Evolutionary conservation across 2,113 vertebrate genomes (phyloP).

Genomic region (Pomatostomus ruficeps): DNA sequence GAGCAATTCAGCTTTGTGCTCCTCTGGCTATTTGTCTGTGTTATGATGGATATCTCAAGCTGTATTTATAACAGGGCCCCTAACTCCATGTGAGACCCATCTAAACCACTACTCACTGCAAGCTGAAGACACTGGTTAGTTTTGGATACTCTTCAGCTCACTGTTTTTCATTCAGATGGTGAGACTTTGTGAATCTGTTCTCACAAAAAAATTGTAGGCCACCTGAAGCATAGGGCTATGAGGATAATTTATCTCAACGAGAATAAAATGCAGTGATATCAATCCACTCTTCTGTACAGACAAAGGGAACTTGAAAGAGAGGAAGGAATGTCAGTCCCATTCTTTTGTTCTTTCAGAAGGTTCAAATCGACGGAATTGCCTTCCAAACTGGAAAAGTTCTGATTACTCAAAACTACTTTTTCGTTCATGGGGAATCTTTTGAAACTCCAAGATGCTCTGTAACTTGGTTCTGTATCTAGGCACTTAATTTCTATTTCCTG

Average conservation of each 20-base stretch:
- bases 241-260: neutral
- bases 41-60: neutral
- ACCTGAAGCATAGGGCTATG: neutral
- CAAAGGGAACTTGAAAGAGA: neutral
- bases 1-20: neutral
- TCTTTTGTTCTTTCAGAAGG: neutral
- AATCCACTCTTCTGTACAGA: neutral
- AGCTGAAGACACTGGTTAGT: neutral
- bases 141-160: neutral
- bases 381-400: neutral
- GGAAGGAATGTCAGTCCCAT: neutral
- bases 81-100: neutral
- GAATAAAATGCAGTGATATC: neutral
- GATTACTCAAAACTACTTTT: neutral
- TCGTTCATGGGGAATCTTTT: neutral
- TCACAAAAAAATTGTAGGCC: neutral
- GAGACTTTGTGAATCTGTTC: neutral
- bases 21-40: neutral
- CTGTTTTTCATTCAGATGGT: neutral
- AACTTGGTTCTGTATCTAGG: neutral
- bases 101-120: neutral
- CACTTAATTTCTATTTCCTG: neutral
- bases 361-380: neutral
- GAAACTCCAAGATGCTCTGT: neutral
- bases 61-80: neutral